Conservation (phyloP, 2,888 invertebrate species). For the Scaptomyza reducta region DNA sequence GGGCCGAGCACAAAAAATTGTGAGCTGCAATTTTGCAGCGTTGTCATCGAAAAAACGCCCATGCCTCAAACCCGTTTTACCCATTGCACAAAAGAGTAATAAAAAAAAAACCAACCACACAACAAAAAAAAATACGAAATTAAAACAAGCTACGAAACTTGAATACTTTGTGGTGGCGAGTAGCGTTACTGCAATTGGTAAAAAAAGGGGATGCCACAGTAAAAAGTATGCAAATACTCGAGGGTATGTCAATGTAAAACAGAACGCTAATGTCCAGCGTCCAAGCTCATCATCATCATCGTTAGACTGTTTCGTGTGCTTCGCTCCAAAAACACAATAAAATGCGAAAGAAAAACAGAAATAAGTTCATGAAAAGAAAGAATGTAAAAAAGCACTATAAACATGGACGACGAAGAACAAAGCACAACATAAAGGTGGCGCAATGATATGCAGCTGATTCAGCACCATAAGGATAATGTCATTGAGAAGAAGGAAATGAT, state of each 20-base stretch:
- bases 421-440: conserved; percentile 28
- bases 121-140: conserved; percentile 51
- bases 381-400: conserved; percentile 28
- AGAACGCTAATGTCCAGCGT: conserved; percentile 32
- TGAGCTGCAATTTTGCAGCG: conserved; percentile 49
- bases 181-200: conserved; percentile 20
- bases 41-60: conserved; percentile 51
- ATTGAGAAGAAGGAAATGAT: too few relatives aligned
- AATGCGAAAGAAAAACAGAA: conserved; percentile 38
- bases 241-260: conserved; percentile 52
- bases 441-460: conserved; percentile 35
- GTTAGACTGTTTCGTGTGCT: conserved; percentile 42
- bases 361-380: neutral
- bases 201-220: conserved; percentile 11
- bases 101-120: neutral
- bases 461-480: conserved; percentile 21
- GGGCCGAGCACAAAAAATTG: conserved; percentile 24
- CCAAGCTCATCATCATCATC: conserved; percentile 40
- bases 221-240: conserved; percentile 57
- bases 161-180: conserved; percentile 13
- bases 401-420: neutral
- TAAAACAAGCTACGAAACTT: conserved; percentile 54
- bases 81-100: neutral
- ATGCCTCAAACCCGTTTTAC: neutral
- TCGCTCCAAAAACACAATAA: conserved; percentile 53